phyloP scores from a whole-genome alignment of 2,888 invertebrate genomes.

The Rhynchonema sp. region DNA sequence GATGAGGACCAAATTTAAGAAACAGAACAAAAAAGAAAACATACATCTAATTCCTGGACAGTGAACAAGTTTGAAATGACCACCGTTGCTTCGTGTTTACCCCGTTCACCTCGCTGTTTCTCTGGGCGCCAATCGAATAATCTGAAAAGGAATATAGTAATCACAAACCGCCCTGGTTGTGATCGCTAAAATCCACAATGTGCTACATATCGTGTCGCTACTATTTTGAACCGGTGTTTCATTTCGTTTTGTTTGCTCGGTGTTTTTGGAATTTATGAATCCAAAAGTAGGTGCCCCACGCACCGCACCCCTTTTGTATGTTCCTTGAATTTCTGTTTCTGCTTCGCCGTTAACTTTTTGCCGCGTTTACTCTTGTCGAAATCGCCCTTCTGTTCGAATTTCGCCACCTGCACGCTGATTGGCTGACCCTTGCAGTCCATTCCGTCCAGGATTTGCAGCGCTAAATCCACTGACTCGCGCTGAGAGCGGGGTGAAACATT shows the following conservation, averaged over 20 bases:
- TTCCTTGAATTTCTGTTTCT: slow-evolving; percentile 57
- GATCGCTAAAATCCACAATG: too few species aligned
- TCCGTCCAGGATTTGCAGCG: slow-evolving; percentile 74
- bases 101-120: slow-evolving; percentile 59
- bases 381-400: slow-evolving; percentile 73
- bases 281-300: too few species aligned
- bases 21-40: slow-evolving; percentile 14
- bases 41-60: slow-evolving; percentile 57
- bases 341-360: slow-evolving; percentile 61
- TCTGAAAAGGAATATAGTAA: too few species aligned
- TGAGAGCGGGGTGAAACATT: too few species aligned
- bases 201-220: too few species aligned
- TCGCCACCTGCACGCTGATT: slow-evolving; percentile 70
- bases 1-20: slow-evolving; percentile 1
- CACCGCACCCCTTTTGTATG: slow-evolving; percentile 59
- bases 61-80: slow-evolving; percentile 82
- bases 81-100: slow-evolving; percentile 70
- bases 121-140: slow-evolving; percentile 93
- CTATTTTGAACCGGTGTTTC: too few species aligned
- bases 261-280: too few species aligned
- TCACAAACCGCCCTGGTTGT: too few species aligned
- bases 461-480: slow-evolving; percentile 74
- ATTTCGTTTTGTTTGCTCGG: too few species aligned
- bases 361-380: slow-evolving; percentile 78
- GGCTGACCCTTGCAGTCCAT: slow-evolving; percentile 54